Base-by-base conservation (phyloP, 2,113 vertebrate genomes). In the Corydoras maculifer region DNA sequence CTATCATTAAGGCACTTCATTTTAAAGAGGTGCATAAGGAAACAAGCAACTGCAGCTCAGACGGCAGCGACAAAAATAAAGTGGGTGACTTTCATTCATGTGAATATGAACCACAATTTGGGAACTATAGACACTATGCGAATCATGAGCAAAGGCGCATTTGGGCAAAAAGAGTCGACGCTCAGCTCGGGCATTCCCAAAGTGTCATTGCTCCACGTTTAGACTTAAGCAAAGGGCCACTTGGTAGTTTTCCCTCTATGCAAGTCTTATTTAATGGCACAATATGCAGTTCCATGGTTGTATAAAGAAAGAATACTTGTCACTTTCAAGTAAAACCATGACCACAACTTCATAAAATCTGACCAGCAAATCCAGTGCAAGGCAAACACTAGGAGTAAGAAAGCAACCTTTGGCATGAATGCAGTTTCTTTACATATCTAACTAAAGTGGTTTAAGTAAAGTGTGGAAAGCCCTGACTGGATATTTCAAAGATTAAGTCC, bases 381-480 rank as follows among this genome's bases (percentile, higher is more conserved):
- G 35, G 25, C 53, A 58, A 65, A 67, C 59, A 43, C 29, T 5
- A 61, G 25, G 57, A 66, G 62, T 11, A n/a, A 13, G n/a, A 15
- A 57, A 57, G 54, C 54, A 53, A 72, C 74, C 84, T 84, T 84
- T 86, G 84, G 83, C 78, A 73, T 68, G 76, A 79, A 85, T 75
- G 77, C 80, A 84, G 76, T 79, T 31, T 2, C 60, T 81, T 84
- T 74, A 70, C 82, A 85, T 78, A 72, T 68, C 64, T 72, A 68
- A 81, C 75, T 77, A 70, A 73, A 88, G 83, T 84, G 85, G 78
- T 86, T 57, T 84, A n/a, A 69, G 70, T 69, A 62, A 62, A 77
- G 65, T 31, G 54, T 79, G 57, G 66, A 66, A 77, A 79, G 79
- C 65, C 68, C 49, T 68, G 75, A 71, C 30, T 74, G 70, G 58